Conservation (phyloP, 2,113 vertebrate genomes). For the Ceyx melanurus region DNA sequence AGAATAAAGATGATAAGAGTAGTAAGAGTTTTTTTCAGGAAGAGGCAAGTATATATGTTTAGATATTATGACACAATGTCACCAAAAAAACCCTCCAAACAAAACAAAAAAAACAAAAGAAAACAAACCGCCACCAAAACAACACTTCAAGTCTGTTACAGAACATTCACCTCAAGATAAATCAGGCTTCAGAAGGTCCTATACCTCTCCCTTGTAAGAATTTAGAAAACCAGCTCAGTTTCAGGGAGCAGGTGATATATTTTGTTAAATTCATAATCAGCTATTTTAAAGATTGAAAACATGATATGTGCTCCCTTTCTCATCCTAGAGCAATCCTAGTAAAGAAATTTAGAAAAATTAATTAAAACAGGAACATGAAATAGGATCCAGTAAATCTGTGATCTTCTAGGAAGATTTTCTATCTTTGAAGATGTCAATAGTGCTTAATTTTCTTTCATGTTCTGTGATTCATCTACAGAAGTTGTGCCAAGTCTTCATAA, state of each 20-base stretch:
- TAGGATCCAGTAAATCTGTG: neutral
- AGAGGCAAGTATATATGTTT: neutral
- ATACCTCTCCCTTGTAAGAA: neutral
- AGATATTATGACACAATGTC: neutral
- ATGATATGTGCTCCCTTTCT: neutral
- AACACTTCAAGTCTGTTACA: neutral
- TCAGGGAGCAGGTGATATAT: neutral
- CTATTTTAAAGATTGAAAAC: neutral
- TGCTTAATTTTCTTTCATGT: neutral
- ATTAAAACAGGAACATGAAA: neutral
- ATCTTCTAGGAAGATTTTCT: neutral
- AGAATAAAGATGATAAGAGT: neutral
- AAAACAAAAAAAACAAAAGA: too few relatives aligned
- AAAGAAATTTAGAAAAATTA: neutral
- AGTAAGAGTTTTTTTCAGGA: neutral
- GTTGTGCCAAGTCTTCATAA: neutral
- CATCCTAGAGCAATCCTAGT: neutral
- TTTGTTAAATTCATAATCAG: neutral
- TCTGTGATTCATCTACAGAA: neutral
- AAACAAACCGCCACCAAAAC: too few relatives aligned
- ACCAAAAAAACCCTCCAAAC: neutral
- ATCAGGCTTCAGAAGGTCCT: neutral
- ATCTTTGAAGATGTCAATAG: neutral
- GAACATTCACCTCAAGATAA: neutral
- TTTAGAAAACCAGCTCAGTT: neutral